Percentiles rank a stretch among this genome's conserved stretches.
Conservation (phyloP, 1,140 invertebrate genomes). For the Drosophila tristis region DNA sequence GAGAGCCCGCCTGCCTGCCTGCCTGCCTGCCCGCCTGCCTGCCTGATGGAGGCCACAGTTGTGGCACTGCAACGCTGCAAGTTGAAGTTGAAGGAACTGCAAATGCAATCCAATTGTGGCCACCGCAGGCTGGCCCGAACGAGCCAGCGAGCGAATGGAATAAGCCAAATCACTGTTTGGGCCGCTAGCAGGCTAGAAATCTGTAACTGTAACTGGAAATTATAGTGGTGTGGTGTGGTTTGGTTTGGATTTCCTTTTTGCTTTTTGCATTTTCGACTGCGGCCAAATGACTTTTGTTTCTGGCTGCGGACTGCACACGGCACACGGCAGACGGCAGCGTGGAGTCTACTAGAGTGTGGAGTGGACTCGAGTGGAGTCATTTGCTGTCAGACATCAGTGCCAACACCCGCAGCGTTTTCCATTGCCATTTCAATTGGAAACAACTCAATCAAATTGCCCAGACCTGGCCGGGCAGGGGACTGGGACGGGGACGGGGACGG, state of each 20-base stretch:
- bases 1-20: not conserved
- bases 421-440: slow-evolving; percentile 76
- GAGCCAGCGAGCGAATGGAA: slow-evolving; percentile 16
- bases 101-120: slow-evolving; percentile 55
- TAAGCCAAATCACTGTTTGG: slow-evolving; percentile 71
- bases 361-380: slow-evolving; percentile 23
- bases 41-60: not conserved
- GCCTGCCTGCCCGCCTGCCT: too few relatives aligned
- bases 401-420: slow-evolving; percentile 76
- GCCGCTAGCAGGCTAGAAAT: slow-evolving; percentile 67
- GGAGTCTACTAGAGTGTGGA: slow-evolving; percentile 8
- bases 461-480: slow-evolving; percentile 34
- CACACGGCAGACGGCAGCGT: too few relatives aligned
- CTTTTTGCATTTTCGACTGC: slow-evolving; percentile 41
- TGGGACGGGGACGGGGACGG: too few relatives aligned
- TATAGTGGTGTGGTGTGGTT: slow-evolving; percentile 62
- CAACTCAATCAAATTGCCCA: slow-evolving; percentile 79
- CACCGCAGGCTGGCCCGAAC: slow-evolving; percentile 52
- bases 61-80: slow-evolving; percentile 10
- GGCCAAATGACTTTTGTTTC: slow-evolving; percentile 73
- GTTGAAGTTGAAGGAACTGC: slow-evolving; percentile 39
- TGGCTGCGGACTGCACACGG: not conserved
- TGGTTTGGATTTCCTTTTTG: slow-evolving; percentile 47
- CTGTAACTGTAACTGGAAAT: slow-evolving; percentile 75
- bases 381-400: slow-evolving; percentile 68